phyloP scores from a whole-genome alignment of 2,888 invertebrate species.

The Pristionchus fissidentatus region DNA sequence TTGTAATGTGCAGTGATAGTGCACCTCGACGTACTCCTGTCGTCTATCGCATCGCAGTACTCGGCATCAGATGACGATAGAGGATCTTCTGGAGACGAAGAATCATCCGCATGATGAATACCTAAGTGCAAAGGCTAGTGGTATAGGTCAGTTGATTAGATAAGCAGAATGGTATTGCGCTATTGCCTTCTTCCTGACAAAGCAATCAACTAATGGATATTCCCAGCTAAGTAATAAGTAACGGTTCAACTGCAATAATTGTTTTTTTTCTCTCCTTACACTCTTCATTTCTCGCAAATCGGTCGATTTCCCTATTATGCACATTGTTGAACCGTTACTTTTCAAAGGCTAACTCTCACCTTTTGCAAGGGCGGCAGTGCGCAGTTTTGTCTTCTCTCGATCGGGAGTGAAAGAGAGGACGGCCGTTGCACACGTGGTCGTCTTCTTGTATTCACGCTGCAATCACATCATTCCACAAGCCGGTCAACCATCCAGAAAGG shows the following conservation, averaged over 20 bases:
- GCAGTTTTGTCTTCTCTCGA: not conserved
- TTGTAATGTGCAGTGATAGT: not conserved
- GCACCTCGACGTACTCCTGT: constrained; percentile 10
- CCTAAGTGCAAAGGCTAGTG: too few relatives aligned
- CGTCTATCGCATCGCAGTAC: constrained; percentile 7
- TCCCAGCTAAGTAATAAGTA: too few relatives aligned
- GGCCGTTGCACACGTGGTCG: not conserved
- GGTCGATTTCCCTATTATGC: not conserved
- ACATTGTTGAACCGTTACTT: not conserved
- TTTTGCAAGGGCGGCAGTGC: not conserved
- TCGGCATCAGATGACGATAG: not conserved
- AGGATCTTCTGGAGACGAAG: not conserved
- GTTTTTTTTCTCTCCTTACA: not conserved
- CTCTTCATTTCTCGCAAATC: not conserved
- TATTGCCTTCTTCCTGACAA: too few relatives aligned
- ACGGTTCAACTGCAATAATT: not conserved
- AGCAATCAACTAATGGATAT: too few relatives aligned
- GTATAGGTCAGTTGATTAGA: too few relatives aligned
- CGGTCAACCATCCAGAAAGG: too few relatives aligned
- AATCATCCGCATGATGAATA: not conserved
- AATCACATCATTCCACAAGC: too few relatives aligned
- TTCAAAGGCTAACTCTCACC: not conserved
- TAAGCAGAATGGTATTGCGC: too few relatives aligned
- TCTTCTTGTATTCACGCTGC: too few relatives aligned
- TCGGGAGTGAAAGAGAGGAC: constrained; percentile 4